A percentile compares a stretch with the other conserved stretches of the same genome.
These are phyloP conservation scores for Lycocerus yunnanus DNA, from an alignment of 2,888 invertebrate species.

Conservation along the genomic window DNA sequence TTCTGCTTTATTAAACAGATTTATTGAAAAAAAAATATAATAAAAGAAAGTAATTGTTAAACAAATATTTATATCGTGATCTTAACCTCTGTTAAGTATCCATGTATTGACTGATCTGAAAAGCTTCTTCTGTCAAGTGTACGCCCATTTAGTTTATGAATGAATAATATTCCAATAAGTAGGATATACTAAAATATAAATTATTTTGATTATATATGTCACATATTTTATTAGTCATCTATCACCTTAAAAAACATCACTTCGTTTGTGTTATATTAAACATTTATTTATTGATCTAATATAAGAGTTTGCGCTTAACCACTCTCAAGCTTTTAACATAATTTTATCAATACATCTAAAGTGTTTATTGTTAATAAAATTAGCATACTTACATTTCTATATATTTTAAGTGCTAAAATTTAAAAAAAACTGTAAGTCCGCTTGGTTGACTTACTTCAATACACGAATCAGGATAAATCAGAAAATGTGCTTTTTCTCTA, in stretches of 20 bases:
- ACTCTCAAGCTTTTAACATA: neutral
- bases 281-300: neutral
- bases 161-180: neutral
- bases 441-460: neutral
- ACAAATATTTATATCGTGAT: neutral
- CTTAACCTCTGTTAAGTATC: conserved; percentile 81
- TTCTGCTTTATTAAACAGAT: neutral
- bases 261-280: neutral
- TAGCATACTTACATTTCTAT: neutral
- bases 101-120: conserved; percentile 80
- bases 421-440: neutral
- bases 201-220: neutral
- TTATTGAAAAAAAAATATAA: neutral
- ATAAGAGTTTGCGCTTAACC: neutral
- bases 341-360: neutral
- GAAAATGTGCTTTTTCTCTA: neutral
- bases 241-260: conserved; percentile 1
- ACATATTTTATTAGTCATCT: neutral
- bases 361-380: neutral
- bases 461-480: neutral
- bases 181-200: conserved; percentile 15
- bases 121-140: conserved; percentile 65
- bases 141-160: conserved; percentile 1
- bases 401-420: neutral
- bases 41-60: neutral